Evolutionary conservation across 2,888 invertebrate species (phyloP).

Genomic region (Lasius platythorax): DNA sequence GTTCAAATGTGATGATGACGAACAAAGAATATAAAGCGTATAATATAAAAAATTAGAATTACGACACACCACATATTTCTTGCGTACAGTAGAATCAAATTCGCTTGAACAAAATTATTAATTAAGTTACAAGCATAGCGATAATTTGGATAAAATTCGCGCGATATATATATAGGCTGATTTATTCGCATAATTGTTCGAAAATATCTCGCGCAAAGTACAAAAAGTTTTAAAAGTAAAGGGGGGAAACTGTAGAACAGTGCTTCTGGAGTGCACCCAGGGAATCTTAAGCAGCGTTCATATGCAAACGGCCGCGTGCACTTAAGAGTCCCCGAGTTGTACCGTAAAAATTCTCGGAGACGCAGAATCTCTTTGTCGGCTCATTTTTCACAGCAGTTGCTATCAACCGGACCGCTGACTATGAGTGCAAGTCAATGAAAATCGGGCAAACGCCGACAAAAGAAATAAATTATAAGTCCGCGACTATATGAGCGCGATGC

Average conservation of each 20-base stretch:
- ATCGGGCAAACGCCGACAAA: constrained; percentile 27
- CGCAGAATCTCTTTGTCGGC: constrained; percentile 70
- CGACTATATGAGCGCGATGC: constrained; percentile 36
- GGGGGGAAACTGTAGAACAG: constrained; percentile 7
- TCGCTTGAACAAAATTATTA: not conserved
- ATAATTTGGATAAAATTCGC: constrained; percentile 34
- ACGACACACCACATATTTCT: not conserved
- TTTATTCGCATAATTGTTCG: constrained; percentile 33
- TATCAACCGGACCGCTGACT: constrained; percentile 48
- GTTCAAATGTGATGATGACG: not conserved
- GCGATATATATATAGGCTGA: not conserved
- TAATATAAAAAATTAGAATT: not conserved
- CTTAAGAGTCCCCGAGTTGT: constrained; percentile 62
- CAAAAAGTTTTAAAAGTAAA: not conserved
- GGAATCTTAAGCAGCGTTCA: constrained; percentile 63
- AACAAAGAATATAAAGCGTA: not conserved
- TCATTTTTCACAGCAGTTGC: constrained; percentile 57
- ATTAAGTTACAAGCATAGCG: not conserved
- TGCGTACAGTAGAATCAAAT: not conserved
- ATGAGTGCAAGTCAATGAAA: constrained; percentile 31
- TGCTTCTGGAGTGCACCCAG: constrained; percentile 12
- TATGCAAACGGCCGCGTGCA: constrained; percentile 67
- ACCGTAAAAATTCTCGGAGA: constrained; percentile 64
- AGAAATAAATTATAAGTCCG: constrained; percentile 48
- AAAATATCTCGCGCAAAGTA: constrained; percentile 19